Percentiles rank a stretch among this genome's conserved stretches.
Evolutionary conservation across 2,113 vertebrate species (phyloP).

Genomic region (Cyphomyrus discorhynchus): DNA sequence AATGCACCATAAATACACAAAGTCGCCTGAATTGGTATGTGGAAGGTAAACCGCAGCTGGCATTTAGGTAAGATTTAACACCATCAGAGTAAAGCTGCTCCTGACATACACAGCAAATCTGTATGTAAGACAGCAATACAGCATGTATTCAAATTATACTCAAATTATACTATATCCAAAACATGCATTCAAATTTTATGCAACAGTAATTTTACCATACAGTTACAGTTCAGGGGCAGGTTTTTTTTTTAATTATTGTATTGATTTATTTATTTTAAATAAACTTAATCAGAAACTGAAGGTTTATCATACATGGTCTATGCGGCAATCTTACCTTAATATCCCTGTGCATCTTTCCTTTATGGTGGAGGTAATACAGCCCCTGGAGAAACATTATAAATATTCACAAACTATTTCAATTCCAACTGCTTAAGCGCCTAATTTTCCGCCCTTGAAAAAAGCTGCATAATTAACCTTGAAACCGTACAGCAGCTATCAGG

Average conservation of each 20-base stretch:
- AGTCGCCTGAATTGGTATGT: background rate
- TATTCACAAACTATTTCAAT: constrained; percentile 1
- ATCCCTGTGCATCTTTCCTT: constrained; percentile 74
- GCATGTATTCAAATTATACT: background rate
- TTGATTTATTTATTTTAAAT: background rate
- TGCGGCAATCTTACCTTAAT: constrained; percentile 61
- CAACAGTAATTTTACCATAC: background rate
- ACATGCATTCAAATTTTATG: background rate
- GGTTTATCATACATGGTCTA: background rate
- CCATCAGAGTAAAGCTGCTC: background rate
- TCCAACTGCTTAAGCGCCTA: constrained; percentile 18
- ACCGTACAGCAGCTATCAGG: too few species aligned
- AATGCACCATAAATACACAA: background rate
- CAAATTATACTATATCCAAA: background rate
- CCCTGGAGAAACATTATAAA: constrained; percentile 48
- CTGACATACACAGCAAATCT: background rate
- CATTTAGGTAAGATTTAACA: background rate
- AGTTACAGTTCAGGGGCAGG: background rate
- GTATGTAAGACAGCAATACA: background rate
- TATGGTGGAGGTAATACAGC: constrained; percentile 67
- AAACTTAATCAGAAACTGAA: background rate
- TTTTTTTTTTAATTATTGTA: background rate
- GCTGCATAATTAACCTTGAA: constrained; percentile 8
- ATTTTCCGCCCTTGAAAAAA: background rate
- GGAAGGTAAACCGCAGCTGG: background rate